Evolutionary conservation across 2,888 invertebrate species (phyloP).

Genomic region (Lithosia quadra): DNA sequence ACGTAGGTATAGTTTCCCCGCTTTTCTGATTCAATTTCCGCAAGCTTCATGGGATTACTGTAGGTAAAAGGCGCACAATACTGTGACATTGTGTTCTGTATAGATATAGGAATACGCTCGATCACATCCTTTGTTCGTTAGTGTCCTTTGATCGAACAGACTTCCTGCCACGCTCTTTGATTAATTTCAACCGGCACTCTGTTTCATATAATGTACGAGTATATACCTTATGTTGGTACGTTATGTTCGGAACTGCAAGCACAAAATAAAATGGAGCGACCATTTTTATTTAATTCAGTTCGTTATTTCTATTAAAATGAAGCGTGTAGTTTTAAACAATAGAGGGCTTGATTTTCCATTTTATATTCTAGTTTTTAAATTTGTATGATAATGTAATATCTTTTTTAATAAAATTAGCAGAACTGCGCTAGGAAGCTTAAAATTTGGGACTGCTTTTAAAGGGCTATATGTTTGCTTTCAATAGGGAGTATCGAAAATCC

Average conservation of each 20-base stretch:
- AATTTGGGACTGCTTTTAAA: no score
- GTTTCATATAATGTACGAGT: background rate
- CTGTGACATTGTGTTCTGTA: constrained; percentile 35
- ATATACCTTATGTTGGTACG: background rate
- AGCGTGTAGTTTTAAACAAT: constrained; percentile 8
- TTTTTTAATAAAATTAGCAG: no score
- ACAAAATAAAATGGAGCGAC: constrained; percentile 17
- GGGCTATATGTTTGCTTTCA: no score
- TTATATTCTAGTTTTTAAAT: background rate
- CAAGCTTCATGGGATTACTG: constrained; percentile 21
- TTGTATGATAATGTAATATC: no score
- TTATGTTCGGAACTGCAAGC: background rate
- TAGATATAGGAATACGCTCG: constrained; percentile 37
- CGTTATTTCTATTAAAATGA: constrained; percentile 9
- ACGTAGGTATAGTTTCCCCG: constrained; percentile 24
- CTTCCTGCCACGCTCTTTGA: constrained; percentile 52
- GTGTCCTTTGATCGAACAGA: constrained; percentile 48
- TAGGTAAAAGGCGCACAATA: constrained; percentile 20
- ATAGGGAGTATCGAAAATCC: no score
- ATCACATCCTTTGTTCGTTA: constrained; percentile 53
- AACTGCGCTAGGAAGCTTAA: no score
- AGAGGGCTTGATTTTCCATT: background rate
- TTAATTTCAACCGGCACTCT: constrained; percentile 42
- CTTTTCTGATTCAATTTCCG: constrained; percentile 45
- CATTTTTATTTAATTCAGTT: background rate